Evolutionary conservation across 1,140 invertebrate species (phyloP), one percentile per base, ranked within the genome.

Genomic region (Drosophila mauritiana): DNA sequence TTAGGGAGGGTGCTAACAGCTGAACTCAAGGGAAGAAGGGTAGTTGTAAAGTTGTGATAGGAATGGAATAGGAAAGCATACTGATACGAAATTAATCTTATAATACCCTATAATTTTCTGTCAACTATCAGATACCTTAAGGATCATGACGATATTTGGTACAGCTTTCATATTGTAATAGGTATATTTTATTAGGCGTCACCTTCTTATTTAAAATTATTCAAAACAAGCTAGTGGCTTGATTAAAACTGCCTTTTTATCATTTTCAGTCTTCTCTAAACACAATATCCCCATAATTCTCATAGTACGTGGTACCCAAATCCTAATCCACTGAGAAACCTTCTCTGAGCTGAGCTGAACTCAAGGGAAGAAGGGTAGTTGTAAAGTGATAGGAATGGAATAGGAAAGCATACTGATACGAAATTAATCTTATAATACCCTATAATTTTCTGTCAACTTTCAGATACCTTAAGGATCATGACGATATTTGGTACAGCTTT

Each of bases 1-100:
- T 89, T 88, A 89, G 84, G 69, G 58, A 34, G 59, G 56, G 55
- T 61, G 80, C 80, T 58, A 73, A 83, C 64, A 57, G 36, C 42
- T 37, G 51, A 2, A 34, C 10, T 22, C 1, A 20, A 11, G 3
- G 4, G 25, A 4, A 12, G 1, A 1, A 5, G 6, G 8, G 1
- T n/a, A 6, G 39, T 58, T 43, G 1, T 10, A 2, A 36, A 15
- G 22, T 15, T 5, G 17, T 22, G 20, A 22, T 22, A 22, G 20
- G 20, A 22, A 8, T 6, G 59, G 1, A 8, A n/a, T 15, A n/a
- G n/a, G 17, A 8, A 8, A 8, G 8, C 31, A 31, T 10, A 31
- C n/a, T 43, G 20, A 22, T 22, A 22, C 2, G 2, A 22, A 22
- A 2, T 22, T 22, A 4, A 37, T 6, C 54, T 15, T 0, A 2